Percentiles rank a stretch among this genome's conserved stretches.
Conservation (phyloP, 2,113 vertebrate genomes). For the Carlito syrichta region DNA sequence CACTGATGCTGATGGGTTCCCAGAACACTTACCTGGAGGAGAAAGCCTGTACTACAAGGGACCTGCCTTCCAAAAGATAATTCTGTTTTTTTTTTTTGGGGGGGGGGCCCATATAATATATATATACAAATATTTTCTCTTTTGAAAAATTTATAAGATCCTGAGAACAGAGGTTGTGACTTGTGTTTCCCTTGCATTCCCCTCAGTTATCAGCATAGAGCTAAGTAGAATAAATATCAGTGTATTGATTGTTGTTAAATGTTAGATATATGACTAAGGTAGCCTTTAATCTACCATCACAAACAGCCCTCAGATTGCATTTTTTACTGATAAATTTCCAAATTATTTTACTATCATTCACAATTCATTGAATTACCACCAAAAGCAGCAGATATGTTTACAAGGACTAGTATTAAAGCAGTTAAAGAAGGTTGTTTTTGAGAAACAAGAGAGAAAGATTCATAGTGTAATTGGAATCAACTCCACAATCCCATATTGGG, state of each 20-base stretch:
- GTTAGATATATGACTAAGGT: background rate
- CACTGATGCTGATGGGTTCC: no score
- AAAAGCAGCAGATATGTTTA: background rate
- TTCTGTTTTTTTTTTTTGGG: no score
- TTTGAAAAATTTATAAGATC: background rate
- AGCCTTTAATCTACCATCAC: background rate
- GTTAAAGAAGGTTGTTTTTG: background rate
- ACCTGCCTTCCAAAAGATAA: no score
- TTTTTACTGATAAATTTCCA: background rate
- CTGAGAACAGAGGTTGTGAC: background rate
- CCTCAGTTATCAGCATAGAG: background rate
- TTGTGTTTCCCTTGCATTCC: background rate
- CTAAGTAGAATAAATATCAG: background rate
- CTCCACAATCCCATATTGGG: background rate
- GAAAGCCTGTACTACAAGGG: no score
- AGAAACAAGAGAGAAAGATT: background rate
- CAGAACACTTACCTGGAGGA: no score
- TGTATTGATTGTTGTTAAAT: background rate
- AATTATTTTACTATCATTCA: background rate
- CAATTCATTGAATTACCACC: background rate
- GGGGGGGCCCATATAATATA: no score
- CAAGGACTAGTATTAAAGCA: background rate
- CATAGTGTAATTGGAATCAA: background rate
- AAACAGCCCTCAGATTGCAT: background rate
- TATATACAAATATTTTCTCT: background rate